These are phyloP conservation scores for Hipposideros armiger DNA, from an alignment of 2,113 vertebrate species.

Conservation along the genomic window DNA sequence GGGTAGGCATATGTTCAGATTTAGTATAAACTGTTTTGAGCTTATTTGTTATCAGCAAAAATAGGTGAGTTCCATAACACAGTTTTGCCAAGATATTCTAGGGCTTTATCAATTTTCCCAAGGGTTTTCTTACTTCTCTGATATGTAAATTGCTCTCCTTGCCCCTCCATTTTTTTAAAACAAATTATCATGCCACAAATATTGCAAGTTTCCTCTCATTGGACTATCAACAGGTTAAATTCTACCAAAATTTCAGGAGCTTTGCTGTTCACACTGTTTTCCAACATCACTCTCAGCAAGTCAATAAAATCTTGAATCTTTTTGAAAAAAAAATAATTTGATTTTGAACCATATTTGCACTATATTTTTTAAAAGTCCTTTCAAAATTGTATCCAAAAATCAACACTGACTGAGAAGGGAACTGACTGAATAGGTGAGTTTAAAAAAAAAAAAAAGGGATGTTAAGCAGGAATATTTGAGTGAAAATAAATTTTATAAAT, in stretches of 20 bases:
- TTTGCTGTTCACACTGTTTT: not conserved
- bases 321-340: not conserved
- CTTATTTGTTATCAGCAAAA: not conserved
- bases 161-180: not conserved
- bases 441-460: not conserved
- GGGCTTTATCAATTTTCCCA: slow-evolving; percentile 10
- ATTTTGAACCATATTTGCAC: not conserved
- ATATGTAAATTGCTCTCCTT: not conserved
- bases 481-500: slow-evolving; percentile 25
- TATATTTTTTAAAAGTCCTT: not conserved
- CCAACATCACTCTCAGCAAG: not conserved
- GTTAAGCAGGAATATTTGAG: not conserved
- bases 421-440: not conserved
- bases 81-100: not conserved
- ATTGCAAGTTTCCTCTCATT: not conserved
- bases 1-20: not conserved
- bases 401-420: not conserved
- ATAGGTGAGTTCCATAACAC: not conserved
- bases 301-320: slow-evolving; percentile 22
- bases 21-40: not conserved
- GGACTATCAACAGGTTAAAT: not conserved
- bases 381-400: not conserved
- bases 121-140: not conserved
- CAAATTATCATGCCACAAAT: not conserved
- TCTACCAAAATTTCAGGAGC: slow-evolving; percentile 2